phyloP scores from a whole-genome alignment of 2,113 vertebrate genomes.

The Carassius auratus region DNA sequence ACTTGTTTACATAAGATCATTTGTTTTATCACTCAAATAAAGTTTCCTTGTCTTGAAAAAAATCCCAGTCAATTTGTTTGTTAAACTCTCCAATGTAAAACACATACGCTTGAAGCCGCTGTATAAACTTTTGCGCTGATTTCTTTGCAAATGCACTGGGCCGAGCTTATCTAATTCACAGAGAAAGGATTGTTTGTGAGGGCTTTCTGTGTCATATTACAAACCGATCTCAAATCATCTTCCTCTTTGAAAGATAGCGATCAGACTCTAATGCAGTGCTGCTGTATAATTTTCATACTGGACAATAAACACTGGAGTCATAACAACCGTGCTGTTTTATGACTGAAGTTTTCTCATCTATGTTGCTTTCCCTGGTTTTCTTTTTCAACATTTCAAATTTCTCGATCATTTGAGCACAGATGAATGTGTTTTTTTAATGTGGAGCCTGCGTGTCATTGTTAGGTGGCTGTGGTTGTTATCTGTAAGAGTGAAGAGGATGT shows the following conservation, averaged over 20 bases:
- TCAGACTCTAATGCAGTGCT: neutral
- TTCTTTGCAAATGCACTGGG: conserved; percentile 18
- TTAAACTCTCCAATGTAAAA: neutral
- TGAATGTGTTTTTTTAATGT: neutral
- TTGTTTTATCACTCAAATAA: neutral
- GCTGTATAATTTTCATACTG: conserved; percentile 13
- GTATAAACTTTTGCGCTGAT: conserved; percentile 22
- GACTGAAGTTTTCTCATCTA: neutral
- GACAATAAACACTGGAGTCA: conserved; percentile 4
- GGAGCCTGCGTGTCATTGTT: conserved; percentile 14
- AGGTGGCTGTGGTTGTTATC: conserved; percentile 66
- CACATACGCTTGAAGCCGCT: neutral
- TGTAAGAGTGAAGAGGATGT: conserved; percentile 76
- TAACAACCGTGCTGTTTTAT: neutral
- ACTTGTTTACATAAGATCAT: neutral
- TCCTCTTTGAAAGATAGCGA: conserved; percentile 37
- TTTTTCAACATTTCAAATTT: neutral
- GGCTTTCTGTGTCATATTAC: conserved; percentile 16
- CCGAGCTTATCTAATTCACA: conserved; percentile 11
- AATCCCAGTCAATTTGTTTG: neutral
- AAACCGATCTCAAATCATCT: conserved; percentile 24
- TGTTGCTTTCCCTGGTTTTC: neutral
- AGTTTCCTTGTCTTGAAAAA: conserved; percentile 2
- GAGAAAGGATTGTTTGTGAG: neutral
- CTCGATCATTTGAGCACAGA: neutral